phyloP scores from a whole-genome alignment of 2,113 vertebrate species.

The Alligator sinensis region DNA sequence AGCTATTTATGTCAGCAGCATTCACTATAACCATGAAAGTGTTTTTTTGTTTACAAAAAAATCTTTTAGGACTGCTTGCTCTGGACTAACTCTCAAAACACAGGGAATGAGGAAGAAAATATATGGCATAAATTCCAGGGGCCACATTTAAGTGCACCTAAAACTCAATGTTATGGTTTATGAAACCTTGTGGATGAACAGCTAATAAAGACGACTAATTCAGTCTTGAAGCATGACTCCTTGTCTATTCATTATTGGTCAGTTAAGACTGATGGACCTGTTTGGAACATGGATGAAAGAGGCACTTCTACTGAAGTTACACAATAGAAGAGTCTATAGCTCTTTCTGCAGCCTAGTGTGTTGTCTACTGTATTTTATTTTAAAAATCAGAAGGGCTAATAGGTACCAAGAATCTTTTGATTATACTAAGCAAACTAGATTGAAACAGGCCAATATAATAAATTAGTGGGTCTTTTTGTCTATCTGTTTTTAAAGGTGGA shows the following conservation, averaged over 20 bases:
- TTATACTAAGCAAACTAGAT: not conserved
- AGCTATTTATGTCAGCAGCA: not conserved
- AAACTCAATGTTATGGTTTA: not conserved
- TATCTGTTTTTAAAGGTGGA: not conserved
- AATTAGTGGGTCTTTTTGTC: not conserved
- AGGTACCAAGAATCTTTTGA: not conserved
- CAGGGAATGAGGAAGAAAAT: not conserved
- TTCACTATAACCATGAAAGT: not conserved
- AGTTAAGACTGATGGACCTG: not conserved
- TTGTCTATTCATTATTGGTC: not conserved
- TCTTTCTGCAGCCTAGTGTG: not conserved
- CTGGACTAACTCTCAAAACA: not conserved
- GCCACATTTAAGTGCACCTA: not conserved
- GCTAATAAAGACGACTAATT: not conserved
- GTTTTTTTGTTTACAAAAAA: not conserved
- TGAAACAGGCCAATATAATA: not conserved
- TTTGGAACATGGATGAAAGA: not conserved
- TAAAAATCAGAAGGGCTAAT: conserved; percentile 1
- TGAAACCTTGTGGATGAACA: not conserved
- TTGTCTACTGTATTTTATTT: not conserved
- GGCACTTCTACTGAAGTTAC: not conserved
- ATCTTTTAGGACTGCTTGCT: not conserved
- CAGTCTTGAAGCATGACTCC: not conserved
- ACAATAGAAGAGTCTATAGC: not conserved
- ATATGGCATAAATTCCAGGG: not conserved